These are phyloP conservation scores for Exocentrus adspersus DNA, from an alignment of 2,888 invertebrate species.

Conservation along the genomic window DNA sequence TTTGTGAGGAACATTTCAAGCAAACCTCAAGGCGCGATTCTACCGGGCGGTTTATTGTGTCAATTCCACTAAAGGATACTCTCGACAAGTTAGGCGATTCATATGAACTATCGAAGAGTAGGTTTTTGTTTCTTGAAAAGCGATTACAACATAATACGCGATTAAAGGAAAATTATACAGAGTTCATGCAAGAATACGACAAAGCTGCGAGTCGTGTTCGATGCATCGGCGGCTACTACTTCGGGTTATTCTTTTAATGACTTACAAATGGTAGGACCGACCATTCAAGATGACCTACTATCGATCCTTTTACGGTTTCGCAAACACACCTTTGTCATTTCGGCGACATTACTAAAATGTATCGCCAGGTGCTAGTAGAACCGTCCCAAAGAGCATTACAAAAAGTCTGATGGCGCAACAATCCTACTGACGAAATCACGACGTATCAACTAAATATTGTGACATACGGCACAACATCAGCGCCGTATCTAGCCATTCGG, in stretches of 20 bases:
- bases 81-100: no score
- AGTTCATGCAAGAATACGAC: no score
- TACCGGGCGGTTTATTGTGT: no score
- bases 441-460: background rate
- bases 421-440: background rate
- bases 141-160: no score
- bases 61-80: no score
- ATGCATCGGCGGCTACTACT: background rate
- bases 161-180: no score
- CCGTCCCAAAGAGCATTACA: slow-evolving; percentile 14
- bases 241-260: slow-evolving; percentile 20
- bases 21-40: no score
- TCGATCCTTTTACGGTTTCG: slow-evolving; percentile 16
- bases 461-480: slow-evolving; percentile 3
- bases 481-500: slow-evolving; percentile 10
- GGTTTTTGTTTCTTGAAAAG: no score
- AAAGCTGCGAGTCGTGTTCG: slow-evolving; percentile 25
- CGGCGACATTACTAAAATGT: slow-evolving; percentile 29
- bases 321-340: slow-evolving; percentile 25
- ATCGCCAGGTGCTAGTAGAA: slow-evolving; percentile 17
- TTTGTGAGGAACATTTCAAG: no score
- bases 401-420: slow-evolving; percentile 21
- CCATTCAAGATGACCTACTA: slow-evolving; percentile 22
- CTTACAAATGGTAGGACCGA: slow-evolving; percentile 22
- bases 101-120: no score